These are phyloP conservation scores for Prosapia bicincta DNA, from an alignment of 2,888 invertebrate species.

Conservation along the genomic window DNA sequence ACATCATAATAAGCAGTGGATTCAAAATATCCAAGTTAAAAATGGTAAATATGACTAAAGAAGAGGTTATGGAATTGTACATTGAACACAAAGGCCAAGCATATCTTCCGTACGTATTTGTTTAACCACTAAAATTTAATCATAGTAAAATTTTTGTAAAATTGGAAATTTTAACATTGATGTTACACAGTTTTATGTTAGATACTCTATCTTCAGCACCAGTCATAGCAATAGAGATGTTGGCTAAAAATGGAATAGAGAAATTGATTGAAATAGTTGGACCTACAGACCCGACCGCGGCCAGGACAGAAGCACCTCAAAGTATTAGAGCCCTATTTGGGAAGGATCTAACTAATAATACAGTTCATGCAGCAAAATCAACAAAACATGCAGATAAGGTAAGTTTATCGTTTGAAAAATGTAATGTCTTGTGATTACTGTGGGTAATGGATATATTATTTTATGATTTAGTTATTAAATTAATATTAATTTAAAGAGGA, in stretches of 20 bases:
- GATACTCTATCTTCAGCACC: constrained; percentile 65
- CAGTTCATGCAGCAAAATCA: constrained; percentile 62
- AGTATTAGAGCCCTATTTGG: constrained; percentile 66
- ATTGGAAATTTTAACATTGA: neutral
- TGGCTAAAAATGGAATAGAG: constrained; percentile 64
- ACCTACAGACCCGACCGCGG: constrained; percentile 57
- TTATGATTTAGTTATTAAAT: too few relatives aligned
- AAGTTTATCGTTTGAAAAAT: constrained; percentile 17
- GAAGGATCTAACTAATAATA: constrained; percentile 62
- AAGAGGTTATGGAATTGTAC: constrained; percentile 64
- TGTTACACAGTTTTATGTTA: constrained; percentile 52
- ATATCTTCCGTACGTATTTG: constrained; percentile 57
- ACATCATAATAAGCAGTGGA: constrained; percentile 55
- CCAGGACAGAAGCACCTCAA: constrained; percentile 52
- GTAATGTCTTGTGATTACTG: constrained; percentile 4
- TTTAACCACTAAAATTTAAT: too few relatives aligned
- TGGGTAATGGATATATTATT: too few relatives aligned
- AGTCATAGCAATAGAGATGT: constrained; percentile 67
- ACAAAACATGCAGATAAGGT: constrained; percentile 54
- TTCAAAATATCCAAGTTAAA: constrained; percentile 64
- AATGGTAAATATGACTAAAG: constrained; percentile 63
- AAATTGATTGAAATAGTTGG: constrained; percentile 60
- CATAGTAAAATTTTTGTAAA: neutral
- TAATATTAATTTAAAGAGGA: too few relatives aligned
- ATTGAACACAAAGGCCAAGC: constrained; percentile 54